Percentiles rank a stretch among this genome's conserved stretches.
phyloP scores from a whole-genome alignment of 2,113 vertebrate species.

The Datnioides undecimradiatus region DNA sequence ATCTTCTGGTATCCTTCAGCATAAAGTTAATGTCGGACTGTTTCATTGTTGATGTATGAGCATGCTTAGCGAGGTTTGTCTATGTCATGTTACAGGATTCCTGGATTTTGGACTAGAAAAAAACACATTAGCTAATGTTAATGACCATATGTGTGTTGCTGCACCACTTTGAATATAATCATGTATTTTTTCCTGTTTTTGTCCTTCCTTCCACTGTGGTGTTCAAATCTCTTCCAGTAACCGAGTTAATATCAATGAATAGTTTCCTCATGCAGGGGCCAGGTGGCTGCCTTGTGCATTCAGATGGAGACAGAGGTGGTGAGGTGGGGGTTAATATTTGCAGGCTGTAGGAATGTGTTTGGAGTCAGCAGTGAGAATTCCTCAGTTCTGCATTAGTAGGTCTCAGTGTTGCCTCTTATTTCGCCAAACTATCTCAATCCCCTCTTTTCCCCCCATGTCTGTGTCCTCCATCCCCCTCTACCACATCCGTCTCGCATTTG shows the following conservation, averaged over 20 bases:
- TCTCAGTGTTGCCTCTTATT: slow-evolving; percentile 78
- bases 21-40: not conserved
- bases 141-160: not conserved
- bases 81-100: not conserved
- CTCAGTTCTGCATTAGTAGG: slow-evolving; percentile 84
- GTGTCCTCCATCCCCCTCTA: slow-evolving; percentile 36
- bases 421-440: slow-evolving; percentile 65
- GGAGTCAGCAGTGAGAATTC: slow-evolving; percentile 83
- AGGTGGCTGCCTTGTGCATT: slow-evolving; percentile 61
- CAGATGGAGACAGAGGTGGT: slow-evolving; percentile 65
- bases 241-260: slow-evolving; percentile 52
- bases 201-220: not conserved
- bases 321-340: slow-evolving; percentile 82
- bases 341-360: slow-evolving; percentile 83
- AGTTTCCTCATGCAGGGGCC: slow-evolving; percentile 50
- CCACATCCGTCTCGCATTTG: slow-evolving; percentile 45
- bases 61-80: not conserved
- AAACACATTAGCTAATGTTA: too few species aligned
- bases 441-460: slow-evolving; percentile 8
- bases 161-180: not conserved
- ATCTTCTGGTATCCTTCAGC: not conserved
- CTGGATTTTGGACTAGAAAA: not conserved
- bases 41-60: not conserved
- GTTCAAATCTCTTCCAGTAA: slow-evolving; percentile 16
- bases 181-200: not conserved